Evolutionary conservation across 2,888 invertebrate species (phyloP), one percentile per base, ranked within the genome.

Genomic region (Patella ulyssiponensis): DNA sequence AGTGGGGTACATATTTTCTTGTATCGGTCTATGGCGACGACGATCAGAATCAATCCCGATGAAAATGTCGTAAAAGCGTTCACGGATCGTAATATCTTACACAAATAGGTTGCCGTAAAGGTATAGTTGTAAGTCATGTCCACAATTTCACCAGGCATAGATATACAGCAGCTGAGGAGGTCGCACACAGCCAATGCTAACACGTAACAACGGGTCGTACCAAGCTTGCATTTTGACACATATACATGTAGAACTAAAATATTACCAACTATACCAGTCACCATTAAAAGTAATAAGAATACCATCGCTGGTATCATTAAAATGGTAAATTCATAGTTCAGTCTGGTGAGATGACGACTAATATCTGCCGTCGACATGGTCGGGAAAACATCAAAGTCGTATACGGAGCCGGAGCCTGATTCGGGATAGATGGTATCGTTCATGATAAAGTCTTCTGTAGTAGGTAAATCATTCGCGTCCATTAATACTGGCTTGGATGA

Each of bases 21-120:
- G 69, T 78, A 77, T 77, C 82, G 78, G 76, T 84, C 84, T 44
- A 80, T 73, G 9, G 84, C 82, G n/a, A 84, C 84, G 14, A 80
- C 82, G 44, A 82, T 72, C 53, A 84, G 71, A 5, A 79, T 81
- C 54, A 80, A 64, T 4, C 81, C 84, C n/a, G 84, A 84, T 0
- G 80, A 76, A 53, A 84, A 70, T 20, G 81, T 80, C 54, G 82
- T 81, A 74, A 84, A 81, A 52, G 81, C 76, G 72, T 81, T 82
- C 44, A 82, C 76, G n/a, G 79, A 80, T 27, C 84, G 71, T 69
- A 80, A 27, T 71, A 71, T 69, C 20, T 78, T 78, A 44, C 78
- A 78, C n/a, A 73, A 69, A 23, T 69, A n/a, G 14, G 75, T 27
- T 9, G 58, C 69, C n/a, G 69, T 58, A 44, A 78, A 78, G 33